A percentile compares a stretch with the other conserved stretches of the same genome.
These are phyloP conservation scores for Terebella lapidaria DNA, from an alignment of 2,888 invertebrate genomes.

Conservation along the genomic window DNA sequence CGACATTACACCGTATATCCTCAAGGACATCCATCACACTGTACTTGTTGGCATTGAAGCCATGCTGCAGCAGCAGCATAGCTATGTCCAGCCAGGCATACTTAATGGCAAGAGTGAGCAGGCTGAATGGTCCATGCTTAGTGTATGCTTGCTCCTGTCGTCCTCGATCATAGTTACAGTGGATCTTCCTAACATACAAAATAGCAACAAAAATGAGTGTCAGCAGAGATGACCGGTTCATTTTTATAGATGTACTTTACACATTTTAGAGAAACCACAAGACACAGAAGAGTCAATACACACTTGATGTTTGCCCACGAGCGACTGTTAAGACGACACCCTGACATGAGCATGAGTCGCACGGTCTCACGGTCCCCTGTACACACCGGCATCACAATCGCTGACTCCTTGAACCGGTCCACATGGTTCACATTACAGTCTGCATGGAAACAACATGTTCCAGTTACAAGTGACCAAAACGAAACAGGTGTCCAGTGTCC, in stretches of 20 bases:
- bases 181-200: slow-evolving; percentile 7
- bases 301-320: slow-evolving; percentile 17
- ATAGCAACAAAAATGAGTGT: background rate
- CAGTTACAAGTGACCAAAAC: background rate
- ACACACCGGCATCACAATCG: slow-evolving; percentile 15
- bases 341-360: slow-evolving; percentile 3
- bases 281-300: background rate
- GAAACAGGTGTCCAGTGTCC: too few relatives aligned
- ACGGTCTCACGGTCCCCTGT: slow-evolving; percentile 10
- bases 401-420: slow-evolving; percentile 16
- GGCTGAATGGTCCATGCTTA: slow-evolving; percentile 11
- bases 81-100: slow-evolving; percentile 12
- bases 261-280: background rate
- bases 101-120: slow-evolving; percentile 12
- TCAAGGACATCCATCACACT: slow-evolving; percentile 9
- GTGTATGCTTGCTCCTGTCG: slow-evolving; percentile 1
- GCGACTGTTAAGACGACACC: slow-evolving; percentile 12
- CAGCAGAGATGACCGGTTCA: too few relatives aligned
- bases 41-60: slow-evolving; percentile 16
- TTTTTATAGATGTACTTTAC: background rate
- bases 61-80: slow-evolving; percentile 13
- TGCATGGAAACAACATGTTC: background rate
- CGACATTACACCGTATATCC: slow-evolving; percentile 9
- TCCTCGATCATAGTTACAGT: slow-evolving; percentile 9
- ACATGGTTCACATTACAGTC: slow-evolving; percentile 15